Evolutionary conservation across 2,113 vertebrate genomes (phyloP), one percentile per base, ranked within the genome.

Genomic region (Rhizomys pruinosus): DNA sequence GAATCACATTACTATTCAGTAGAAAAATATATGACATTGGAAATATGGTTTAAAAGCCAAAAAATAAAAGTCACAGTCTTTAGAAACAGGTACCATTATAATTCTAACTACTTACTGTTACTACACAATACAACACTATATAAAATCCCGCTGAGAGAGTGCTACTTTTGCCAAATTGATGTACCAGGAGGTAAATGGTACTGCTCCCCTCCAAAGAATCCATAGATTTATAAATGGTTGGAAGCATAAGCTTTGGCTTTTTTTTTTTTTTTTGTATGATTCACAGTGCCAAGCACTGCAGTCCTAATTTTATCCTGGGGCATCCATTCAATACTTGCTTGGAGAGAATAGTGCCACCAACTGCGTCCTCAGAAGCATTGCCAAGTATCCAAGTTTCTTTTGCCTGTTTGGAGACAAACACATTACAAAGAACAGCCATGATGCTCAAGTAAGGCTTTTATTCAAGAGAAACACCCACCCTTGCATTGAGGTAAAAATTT

Each of bases 241-340:
- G 80, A 94, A 94, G 61, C 86, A 91, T 78, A 92, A 79, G 82
- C 61, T 91, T 91, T 97, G 68, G 19, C 8, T 82, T 73, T 47
- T 87, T 74, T 74, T 76, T n/a, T 79, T 52, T 55, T 27, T 77
- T 63, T 84, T 96, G 87, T 93, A 91, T 94, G 84, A 93, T 92
- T 93, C 79, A 59, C 93, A 92, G 74, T 5, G 22, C 92, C 82
- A 79, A 87, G 55, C 88, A 44, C 94, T 22, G 42, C 64, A 91
- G 66, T 90, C 88, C 88, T 96, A 92, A 94, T 97, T 97, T 96
- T 95, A 94, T 96, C 94, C 96, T 74, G 71, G 90, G 93, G 91
- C 95, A 92, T 92, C 80, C 77, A 78, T 96, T 97, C 94, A 94
- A 95, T 96, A 94, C 84, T 96, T 95, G 68, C 92, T 96, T 96